Conservation (phyloP, 1,140 invertebrate genomes). For the Lepidurus arcticus region DNA sequence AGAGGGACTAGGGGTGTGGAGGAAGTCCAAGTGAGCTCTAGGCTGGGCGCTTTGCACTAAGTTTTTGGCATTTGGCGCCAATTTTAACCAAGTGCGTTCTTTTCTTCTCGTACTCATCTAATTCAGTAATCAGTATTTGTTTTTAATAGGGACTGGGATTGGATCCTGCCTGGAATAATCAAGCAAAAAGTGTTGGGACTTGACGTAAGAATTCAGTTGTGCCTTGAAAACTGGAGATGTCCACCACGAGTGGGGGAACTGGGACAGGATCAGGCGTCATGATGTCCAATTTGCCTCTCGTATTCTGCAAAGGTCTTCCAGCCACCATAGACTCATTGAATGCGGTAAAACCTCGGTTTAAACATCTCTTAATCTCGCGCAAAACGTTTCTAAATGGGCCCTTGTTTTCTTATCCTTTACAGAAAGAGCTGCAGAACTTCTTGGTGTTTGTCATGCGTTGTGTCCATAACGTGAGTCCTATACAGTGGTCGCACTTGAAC, state of each 20-base stretch:
- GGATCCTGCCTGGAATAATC: too few species aligned
- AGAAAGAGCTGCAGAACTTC: conserved; percentile 35
- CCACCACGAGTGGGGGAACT: not conserved
- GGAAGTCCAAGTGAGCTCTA: not conserved
- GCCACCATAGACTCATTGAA: conserved; percentile 23
- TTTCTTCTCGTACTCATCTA: too few species aligned
- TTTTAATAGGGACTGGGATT: too few species aligned
- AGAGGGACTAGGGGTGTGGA: not conserved
- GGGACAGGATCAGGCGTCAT: conserved; percentile 28
- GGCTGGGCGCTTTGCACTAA: not conserved
- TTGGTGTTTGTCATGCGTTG: conserved; percentile 31
- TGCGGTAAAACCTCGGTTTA: not conserved
- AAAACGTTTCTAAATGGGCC: not conserved
- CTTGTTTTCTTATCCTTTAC: not conserved
- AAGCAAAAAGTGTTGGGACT: too few species aligned
- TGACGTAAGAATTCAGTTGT: too few species aligned
- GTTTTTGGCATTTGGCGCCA: not conserved
- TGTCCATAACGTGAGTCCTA: conserved; percentile 24
- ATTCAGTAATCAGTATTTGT: too few species aligned
- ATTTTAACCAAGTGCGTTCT: not conserved
- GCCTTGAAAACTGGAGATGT: not conserved
- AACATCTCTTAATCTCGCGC: too few species aligned
- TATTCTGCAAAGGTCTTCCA: conserved; percentile 31
- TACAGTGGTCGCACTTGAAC: not conserved
- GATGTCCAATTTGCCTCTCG: conserved; percentile 33